Percentiles rank a stretch among this genome's conserved stretches.
Evolutionary conservation across 2,113 vertebrate genomes (phyloP).

Genomic region (Lucifuga dentata): DNA sequence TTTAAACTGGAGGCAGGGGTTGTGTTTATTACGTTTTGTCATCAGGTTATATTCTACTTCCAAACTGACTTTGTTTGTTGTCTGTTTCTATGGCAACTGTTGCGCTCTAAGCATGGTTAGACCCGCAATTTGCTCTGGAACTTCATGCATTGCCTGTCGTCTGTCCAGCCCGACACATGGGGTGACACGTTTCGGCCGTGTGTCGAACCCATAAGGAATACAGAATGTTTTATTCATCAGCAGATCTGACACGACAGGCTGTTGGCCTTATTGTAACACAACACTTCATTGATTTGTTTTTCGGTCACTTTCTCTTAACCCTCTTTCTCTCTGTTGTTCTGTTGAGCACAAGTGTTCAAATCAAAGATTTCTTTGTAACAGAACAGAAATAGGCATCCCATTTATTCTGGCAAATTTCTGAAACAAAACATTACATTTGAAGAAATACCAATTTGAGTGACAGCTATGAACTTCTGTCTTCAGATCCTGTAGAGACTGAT

Average conservation of each 20-base stretch:
- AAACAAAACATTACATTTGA: conserved; percentile 64
- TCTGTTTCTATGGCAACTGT: no score
- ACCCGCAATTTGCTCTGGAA: no score
- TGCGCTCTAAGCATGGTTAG: no score
- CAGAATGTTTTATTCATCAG: background rate
- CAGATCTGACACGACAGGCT: conserved; percentile 28
- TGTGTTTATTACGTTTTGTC: no score
- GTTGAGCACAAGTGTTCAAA: conserved; percentile 48
- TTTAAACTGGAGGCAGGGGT: no score
- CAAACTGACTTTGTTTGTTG: no score
- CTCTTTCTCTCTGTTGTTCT: conserved; percentile 32
- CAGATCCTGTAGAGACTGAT: conserved; percentile 37
- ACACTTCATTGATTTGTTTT: conserved; percentile 50
- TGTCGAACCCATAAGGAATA: no score
- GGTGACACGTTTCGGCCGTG: no score
- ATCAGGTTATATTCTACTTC: no score
- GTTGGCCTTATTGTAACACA: conserved; percentile 33
- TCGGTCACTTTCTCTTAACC: conserved; percentile 10
- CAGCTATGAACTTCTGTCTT: conserved; percentile 58
- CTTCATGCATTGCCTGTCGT: no score
- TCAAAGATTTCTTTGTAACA: conserved; percentile 42
- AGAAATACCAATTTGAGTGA: conserved; percentile 64
- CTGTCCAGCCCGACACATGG: no score
- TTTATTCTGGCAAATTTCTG: conserved; percentile 58
- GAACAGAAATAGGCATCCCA: conserved; percentile 59